Evolutionary conservation across 2,113 vertebrate genomes (phyloP), one percentile per base, ranked within the genome.

Genomic region (Pyrgilauda ruficollis): DNA sequence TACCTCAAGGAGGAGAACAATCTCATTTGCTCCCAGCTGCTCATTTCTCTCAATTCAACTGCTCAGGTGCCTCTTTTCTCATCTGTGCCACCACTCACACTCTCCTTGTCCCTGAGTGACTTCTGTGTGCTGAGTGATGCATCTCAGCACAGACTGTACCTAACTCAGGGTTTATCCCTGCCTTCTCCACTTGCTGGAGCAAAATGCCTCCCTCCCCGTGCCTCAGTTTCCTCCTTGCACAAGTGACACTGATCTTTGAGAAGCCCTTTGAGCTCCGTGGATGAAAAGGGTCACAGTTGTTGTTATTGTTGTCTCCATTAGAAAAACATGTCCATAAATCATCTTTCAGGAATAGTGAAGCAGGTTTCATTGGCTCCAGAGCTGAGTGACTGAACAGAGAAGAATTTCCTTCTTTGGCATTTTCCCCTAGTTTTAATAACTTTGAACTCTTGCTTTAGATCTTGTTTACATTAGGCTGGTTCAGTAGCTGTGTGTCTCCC

Each of bases 381-480:
- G 86, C 62, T 86, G 56, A 26, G 73, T 96, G 96, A 96, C 73
- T 96, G 93, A 86, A 95, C 73, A 56, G 85, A 93, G 92, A 96
- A 96, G 96, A 97, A 97, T 96, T 95, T 96, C 88, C 93, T 89
- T 96, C 93, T 96, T 97, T 95, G 91, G 94, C 94, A 73, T 92
- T 93, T 95, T 92, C 88, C 66, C 93, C 81, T 93, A 43, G 76
- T 95, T 96, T 95, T 96, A 96, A 96, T 96, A 93, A 97, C 93
- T 94, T 96, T 96, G 94, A 97, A 94, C 96, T 90, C 96, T 78
- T 72, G 83, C 96, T 96, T 97, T 97, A 96, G 90, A 95, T 95
- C 92, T 94, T 95, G 90, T 93, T 97, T 96, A 94, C 92, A 89
- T 96, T 96, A 90, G 87, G 93, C 93, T 93, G 90, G 68, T 93